Percentiles rank a stretch among this genome's conserved stretches.
Evolutionary conservation across 2,113 vertebrate species (phyloP).

Genomic region (Scomber japonicus): DNA sequence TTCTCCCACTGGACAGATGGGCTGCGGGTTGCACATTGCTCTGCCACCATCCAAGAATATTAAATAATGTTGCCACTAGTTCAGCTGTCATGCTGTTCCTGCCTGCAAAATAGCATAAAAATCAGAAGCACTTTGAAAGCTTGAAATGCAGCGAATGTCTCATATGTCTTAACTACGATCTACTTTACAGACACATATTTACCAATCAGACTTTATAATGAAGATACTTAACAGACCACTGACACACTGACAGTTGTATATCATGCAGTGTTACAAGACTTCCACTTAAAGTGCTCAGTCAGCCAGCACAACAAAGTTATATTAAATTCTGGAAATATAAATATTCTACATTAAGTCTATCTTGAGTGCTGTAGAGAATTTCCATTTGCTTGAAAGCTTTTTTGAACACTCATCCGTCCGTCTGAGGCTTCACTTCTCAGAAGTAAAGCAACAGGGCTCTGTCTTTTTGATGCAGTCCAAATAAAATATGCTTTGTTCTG

Average conservation of each 20-base stretch:
- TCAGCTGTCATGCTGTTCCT: constrained; percentile 15
- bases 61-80: constrained; percentile 28
- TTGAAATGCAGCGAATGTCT: not conserved
- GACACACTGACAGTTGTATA: not conserved
- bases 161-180: not conserved
- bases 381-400: not conserved
- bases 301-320: not conserved
- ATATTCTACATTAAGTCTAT: not conserved
- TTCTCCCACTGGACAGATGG: constrained; percentile 53
- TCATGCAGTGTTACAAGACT: not conserved
- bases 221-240: not conserved
- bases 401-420: not conserved
- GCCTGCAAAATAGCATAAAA: not conserved
- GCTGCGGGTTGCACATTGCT: constrained; percentile 34
- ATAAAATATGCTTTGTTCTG: constrained; percentile 14
- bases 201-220: not conserved
- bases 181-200: not conserved
- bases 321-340: not conserved
- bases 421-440: not conserved
- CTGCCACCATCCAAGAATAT: constrained; percentile 42
- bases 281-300: not conserved
- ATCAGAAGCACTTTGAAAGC: not conserved
- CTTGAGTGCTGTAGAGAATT: not conserved
- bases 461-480: constrained; percentile 2
- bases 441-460: not conserved